Evolutionary conservation across 2,888 invertebrate genomes (phyloP), one percentile per base, ranked within the genome.

Genomic region (Phyllotreta cruciferae): DNA sequence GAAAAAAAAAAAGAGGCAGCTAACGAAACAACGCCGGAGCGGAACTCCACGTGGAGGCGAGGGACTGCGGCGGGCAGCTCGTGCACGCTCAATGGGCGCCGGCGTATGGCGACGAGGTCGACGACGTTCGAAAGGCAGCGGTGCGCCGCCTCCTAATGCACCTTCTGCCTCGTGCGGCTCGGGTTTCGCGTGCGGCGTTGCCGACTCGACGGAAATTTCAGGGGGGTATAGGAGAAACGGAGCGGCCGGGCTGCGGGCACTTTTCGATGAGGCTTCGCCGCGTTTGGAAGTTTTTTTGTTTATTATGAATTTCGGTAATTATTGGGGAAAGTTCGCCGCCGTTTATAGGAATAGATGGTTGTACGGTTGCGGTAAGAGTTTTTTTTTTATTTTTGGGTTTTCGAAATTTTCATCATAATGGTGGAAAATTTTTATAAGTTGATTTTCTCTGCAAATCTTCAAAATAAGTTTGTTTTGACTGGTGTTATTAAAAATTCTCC

Each of bases 121-220:
- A 50, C 60, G 57, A 57, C 24, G 44, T 55, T 68, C 45, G 61
- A 75, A 75, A 83, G 83, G 82, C 84, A 84, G 79, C 80, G 80
- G 85, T 86, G 79, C 78, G 39, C 75, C 77, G 85, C 86, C 86
- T 85, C 85, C 4, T 14, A 82, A 66, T 72, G 71, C 84, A 84
- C 71, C 68, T 70, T 54, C 64, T 64, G 69, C 73, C 78, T 77
- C 78, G 78, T 78, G 78, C 70, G 73, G 73, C 67, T 70, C 70
- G 67, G 67, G 70, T 69, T 70, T 60, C 58, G 68, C 60, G 56
- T 50, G 66, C 63, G 41, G 11, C 54, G 66, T 64, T 66, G 66
- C 58, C 66, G 63, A 24, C n/a, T 50, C 39, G 50, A 38, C 45
- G 39, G 39, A 44, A 58, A 64, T 56, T 10, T 58, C 53, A 37